phyloP scores from a whole-genome alignment of 2,113 vertebrate genomes.

The Phyllostomus hastatus region DNA sequence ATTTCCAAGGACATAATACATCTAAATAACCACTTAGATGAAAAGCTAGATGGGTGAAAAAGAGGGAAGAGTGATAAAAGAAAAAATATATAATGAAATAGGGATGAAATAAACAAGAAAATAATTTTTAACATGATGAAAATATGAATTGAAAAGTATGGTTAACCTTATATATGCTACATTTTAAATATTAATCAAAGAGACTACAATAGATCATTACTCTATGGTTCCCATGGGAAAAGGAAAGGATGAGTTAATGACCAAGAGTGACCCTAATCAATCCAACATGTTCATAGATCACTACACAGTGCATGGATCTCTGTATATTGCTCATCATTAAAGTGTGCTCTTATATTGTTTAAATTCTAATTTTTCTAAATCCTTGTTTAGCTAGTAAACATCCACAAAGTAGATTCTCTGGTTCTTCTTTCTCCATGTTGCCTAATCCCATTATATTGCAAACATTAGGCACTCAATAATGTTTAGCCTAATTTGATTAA shows the following conservation, averaged over 20 bases:
- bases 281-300: neutral
- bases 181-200: neutral
- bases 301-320: neutral
- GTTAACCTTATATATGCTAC: neutral
- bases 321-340: neutral
- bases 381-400: neutral
- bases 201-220: neutral
- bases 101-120: neutral
- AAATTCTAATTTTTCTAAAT: neutral
- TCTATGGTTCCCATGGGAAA: neutral
- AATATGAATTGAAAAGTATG: neutral
- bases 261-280: neutral
- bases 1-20: neutral
- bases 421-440: neutral
- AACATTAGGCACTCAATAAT: neutral
- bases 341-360: neutral
- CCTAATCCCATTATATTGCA: neutral
- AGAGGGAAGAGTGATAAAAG: neutral
- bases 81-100: slow-evolving; percentile 5
- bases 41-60: neutral
- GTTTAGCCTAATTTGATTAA: neutral
- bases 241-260: neutral
- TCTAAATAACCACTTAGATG: neutral
- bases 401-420: neutral
- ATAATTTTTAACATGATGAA: neutral